These are phyloP conservation scores for Zygogramma bicolorata DNA, from an alignment of 2,888 invertebrate genomes.

Conservation along the genomic window DNA sequence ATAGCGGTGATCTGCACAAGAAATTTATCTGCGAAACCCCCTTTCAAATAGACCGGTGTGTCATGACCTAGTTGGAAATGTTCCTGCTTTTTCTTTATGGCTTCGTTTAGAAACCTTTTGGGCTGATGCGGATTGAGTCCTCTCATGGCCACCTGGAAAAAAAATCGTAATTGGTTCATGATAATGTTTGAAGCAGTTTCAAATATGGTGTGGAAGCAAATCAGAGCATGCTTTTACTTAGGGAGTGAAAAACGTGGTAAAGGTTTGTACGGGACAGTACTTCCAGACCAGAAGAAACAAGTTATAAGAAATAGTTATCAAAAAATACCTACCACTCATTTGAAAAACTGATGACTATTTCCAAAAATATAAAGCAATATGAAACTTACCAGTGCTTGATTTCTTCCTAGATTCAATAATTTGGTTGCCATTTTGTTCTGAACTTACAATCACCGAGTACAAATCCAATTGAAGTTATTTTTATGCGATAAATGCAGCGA, in stretches of 20 bases:
- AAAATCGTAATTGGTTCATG: background rate
- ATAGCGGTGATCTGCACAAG: conserved; percentile 29
- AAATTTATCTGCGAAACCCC: conserved; percentile 43
- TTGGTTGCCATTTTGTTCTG: conserved; percentile 14
- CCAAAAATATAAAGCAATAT: background rate
- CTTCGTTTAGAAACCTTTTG: conserved; percentile 18
- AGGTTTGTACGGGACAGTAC: no score
- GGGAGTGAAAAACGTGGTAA: no score
- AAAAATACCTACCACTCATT: background rate
- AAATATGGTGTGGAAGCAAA: no score
- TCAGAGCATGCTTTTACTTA: no score
- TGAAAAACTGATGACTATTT: background rate
- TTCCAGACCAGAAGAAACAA: no score
- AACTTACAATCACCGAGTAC: background rate
- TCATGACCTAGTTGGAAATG: conserved; percentile 45
- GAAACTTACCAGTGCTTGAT: conserved; percentile 1
- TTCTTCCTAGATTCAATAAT: conserved; percentile 5
- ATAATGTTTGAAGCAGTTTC: background rate
- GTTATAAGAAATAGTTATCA: no score
- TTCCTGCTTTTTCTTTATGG: conserved; percentile 25
- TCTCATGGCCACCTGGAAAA: background rate
- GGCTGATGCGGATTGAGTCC: background rate
- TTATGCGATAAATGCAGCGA: conserved; percentile 17
- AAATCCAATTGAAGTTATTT: conserved; percentile 16
- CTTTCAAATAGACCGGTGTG: conserved; percentile 47